These are phyloP conservation scores for Platycnemis pennipes DNA, from an alignment of 2,888 invertebrate species.

Conservation along the genomic window DNA sequence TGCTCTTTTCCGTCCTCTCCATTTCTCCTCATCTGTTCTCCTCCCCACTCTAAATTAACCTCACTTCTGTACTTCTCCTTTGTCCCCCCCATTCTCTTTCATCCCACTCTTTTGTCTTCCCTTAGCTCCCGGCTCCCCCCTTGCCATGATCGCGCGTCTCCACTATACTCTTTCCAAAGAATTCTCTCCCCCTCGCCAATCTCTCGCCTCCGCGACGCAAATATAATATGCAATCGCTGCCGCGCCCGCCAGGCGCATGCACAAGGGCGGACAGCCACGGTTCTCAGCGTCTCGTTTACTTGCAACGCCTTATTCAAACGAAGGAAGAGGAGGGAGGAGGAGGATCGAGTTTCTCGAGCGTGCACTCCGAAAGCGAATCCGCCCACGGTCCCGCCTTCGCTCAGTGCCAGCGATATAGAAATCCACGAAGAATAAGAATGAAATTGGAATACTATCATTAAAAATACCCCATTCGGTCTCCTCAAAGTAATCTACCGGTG, in stretches of 20 bases:
- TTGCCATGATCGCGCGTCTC: background rate
- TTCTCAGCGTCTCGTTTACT: background rate
- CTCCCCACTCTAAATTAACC: background rate
- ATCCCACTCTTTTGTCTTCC: background rate
- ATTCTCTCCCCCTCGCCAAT: background rate
- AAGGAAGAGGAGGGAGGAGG: background rate
- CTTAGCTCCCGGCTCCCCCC: background rate
- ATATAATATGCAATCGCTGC: background rate
- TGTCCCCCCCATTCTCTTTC: background rate
- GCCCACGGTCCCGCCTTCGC: too few relatives aligned
- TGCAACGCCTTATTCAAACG: background rate
- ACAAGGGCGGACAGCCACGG: background rate
- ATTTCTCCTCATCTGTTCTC: background rate
- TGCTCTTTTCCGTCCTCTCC: background rate
- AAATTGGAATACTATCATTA: too few relatives aligned
- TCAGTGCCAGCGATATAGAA: too few relatives aligned
- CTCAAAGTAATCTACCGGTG: too few relatives aligned
- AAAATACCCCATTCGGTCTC: too few relatives aligned
- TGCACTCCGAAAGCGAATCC: background rate
- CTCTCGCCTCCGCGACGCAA: background rate
- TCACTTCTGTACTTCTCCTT: background rate
- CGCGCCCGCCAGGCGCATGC: background rate
- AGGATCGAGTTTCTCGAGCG: background rate
- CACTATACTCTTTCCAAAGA: background rate
- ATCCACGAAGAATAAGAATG: too few relatives aligned